phyloP scores from a whole-genome alignment of 2,888 invertebrate species.

The Megastigmus dorsalis region DNA sequence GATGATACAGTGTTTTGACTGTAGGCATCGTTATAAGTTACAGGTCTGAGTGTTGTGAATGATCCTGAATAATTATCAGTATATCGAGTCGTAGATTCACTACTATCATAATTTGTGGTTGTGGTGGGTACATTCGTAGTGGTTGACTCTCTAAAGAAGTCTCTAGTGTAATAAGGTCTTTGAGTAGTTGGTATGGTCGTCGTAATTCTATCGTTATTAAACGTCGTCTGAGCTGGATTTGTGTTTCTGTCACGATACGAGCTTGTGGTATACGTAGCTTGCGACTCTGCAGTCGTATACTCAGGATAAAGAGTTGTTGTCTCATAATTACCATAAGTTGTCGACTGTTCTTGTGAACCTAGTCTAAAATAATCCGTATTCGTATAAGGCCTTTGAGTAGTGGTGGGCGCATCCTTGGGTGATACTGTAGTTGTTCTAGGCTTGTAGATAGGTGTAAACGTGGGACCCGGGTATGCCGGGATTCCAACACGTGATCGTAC shows the following conservation, averaged over 20 bases:
- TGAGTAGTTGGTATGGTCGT: slow-evolving; percentile 40
- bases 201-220: slow-evolving; percentile 26
- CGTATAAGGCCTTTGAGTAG: slow-evolving; percentile 55
- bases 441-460: slow-evolving; percentile 66
- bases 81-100: slow-evolving; percentile 16
- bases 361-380: slow-evolving; percentile 60
- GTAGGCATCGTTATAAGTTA: slow-evolving; percentile 20
- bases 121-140: slow-evolving; percentile 33
- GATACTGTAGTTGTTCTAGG: slow-evolving; percentile 63
- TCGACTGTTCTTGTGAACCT: slow-evolving; percentile 57
- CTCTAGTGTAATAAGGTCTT: slow-evolving; percentile 23
- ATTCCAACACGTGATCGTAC: slow-evolving; percentile 60
- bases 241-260: slow-evolving; percentile 15
- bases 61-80: slow-evolving; percentile 41
- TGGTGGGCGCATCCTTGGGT: slow-evolving; percentile 64
- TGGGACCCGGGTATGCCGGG: slow-evolving; percentile 65
- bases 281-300: slow-evolving; percentile 57
- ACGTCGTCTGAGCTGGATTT: slow-evolving; percentile 24
- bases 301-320: slow-evolving; percentile 55
- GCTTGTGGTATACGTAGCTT: slow-evolving; percentile 10
- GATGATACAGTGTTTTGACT: slow-evolving; percentile 38
- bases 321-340: slow-evolving; percentile 47
- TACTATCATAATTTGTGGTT: slow-evolving; percentile 19
- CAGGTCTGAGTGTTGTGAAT: slow-evolving; percentile 39
- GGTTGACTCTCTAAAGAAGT: slow-evolving; percentile 40